Base-by-base conservation (phyloP, 2,797 vertebrate genomes). In the Numenius phaeopus region DNA sequence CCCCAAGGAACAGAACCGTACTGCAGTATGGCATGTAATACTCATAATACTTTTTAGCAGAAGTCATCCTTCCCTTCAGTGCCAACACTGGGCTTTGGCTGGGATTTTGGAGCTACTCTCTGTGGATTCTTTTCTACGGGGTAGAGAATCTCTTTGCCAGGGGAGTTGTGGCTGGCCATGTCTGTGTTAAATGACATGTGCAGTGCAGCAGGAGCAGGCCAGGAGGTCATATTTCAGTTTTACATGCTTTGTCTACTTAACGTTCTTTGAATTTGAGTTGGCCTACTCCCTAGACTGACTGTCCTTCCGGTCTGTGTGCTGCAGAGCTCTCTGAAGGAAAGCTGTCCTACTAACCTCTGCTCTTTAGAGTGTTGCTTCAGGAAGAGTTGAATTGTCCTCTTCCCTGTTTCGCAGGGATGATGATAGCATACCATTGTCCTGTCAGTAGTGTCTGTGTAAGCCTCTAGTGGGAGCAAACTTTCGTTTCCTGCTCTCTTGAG, bases 221-320 rank as follows among this genome's bases (percentile, higher is more conserved):
- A 87, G 39, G 40, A 90, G 39, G 55, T 76, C 23, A 42, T 18
- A 20, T 32, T 72, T 19, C 42, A 26, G 22, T 73, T 84, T 73
- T 65, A 14, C 3, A 18, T 87, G 40, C 29, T 67, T 64, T 59
- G 10, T 77, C 9, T 5, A 11, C 27, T 78, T 69, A 6, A 7
- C 42, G 10, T 24, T 80, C 70, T 66, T 75, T 78, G 20, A 50
- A 24, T 67, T 42, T 73, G 61, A 40, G 67, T 37, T 70, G 26
- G 49, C 10, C 34, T 78, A 0, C 12, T 78, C n/a, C 47, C 30
- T 79, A 0, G 10, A 19, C 29, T 49, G 29, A 3, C 44, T 0
- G 0, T 83, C 52, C 29, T 82, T 39, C 17, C 42, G 26, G 8
- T 50, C 32, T 4, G 0, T 22, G 61, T 15, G 37, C 64, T 84